Evolutionary conservation across 2,113 vertebrate species (phyloP).

Genomic region (Leuciscus idus): DNA sequence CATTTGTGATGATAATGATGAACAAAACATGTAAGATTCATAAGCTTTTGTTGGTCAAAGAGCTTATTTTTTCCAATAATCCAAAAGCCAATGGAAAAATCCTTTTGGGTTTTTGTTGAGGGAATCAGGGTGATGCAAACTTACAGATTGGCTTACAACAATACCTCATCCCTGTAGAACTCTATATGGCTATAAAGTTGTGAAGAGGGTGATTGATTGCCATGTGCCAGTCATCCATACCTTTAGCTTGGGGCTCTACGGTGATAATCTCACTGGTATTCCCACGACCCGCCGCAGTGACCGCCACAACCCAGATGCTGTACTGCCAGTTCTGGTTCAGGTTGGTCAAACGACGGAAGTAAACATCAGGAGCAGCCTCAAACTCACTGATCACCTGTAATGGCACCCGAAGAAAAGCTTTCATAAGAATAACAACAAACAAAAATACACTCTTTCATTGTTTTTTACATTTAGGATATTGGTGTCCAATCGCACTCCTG

Average conservation of each 20-base stretch:
- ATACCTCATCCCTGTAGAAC: no score
- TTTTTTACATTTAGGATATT: background rate
- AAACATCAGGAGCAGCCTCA: conserved; percentile 93
- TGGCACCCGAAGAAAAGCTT: conserved; percentile 61
- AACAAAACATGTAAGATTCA: background rate
- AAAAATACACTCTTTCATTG: background rate
- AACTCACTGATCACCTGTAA: conserved; percentile 98
- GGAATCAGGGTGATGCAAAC: no score
- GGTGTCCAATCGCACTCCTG: background rate
- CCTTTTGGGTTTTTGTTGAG: no score
- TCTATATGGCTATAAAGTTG: background rate
- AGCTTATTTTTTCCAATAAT: background rate
- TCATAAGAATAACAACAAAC: background rate
- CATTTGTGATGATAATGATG: no score
- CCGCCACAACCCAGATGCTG: conserved; percentile 97
- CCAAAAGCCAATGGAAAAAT: no score
- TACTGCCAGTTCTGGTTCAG: conserved; percentile 93
- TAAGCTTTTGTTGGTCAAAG: background rate
- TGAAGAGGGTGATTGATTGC: background rate
- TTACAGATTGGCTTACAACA: no score
- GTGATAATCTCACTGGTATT: conserved; percentile 97
- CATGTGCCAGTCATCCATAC: conserved; percentile 65
- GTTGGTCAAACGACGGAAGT: conserved; percentile 94
- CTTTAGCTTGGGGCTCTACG: conserved; percentile 93
- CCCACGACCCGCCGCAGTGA: conserved; percentile 94